Base-by-base conservation (phyloP, 1,140 invertebrate species). In the Bombus sibiricus region DNA sequence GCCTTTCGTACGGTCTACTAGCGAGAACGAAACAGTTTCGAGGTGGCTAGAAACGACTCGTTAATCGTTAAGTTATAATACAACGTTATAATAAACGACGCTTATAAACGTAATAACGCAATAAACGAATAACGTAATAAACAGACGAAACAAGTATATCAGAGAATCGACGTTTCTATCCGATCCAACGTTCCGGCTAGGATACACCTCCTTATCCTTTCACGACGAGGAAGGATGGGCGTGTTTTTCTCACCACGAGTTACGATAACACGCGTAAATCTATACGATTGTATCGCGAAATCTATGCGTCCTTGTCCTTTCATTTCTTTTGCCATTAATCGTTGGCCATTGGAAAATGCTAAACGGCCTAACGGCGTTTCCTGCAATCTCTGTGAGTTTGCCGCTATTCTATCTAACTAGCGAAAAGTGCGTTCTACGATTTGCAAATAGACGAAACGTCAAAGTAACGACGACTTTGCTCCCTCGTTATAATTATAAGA, bases 191-290 rank as follows among this genome's bases (percentile, higher is more conserved):
- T 85, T 72, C 76, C 62, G 28, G 62, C 62, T 28, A 57, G 25
- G 68, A 80, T 64, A 72, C 47, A 8, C 77, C 77, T 28, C 83
- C 68, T 85, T 79, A 72, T 80, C 74, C 81, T 39, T 64, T 83
- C 81, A 77, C 80, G 80, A 80, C 39, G 83, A 85, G 80, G 76
- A 72, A 62, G 28, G 76, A 80, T 80, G 83, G 77, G 83, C 66
- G 83, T 85, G 83, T 80, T 80, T 73, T 80, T 73, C 83, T 80
- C 83, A 64, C 76, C 66, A 39, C 66, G 66, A 73, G 80, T 85
- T 85, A 85, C 72, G 66, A 34, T 72, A 53, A n/a, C 76, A 64
- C 34, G 43, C 73, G 47, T 47, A 47, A 47, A 47, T 47, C 47
- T 47, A 18, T 47, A 47, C 47, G 47, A 47, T 18, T 18, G 8